Percentiles rank a stretch among this genome's conserved stretches.
Conservation (phyloP, 2,888 invertebrate genomes). For the Griposia aprilina region DNA sequence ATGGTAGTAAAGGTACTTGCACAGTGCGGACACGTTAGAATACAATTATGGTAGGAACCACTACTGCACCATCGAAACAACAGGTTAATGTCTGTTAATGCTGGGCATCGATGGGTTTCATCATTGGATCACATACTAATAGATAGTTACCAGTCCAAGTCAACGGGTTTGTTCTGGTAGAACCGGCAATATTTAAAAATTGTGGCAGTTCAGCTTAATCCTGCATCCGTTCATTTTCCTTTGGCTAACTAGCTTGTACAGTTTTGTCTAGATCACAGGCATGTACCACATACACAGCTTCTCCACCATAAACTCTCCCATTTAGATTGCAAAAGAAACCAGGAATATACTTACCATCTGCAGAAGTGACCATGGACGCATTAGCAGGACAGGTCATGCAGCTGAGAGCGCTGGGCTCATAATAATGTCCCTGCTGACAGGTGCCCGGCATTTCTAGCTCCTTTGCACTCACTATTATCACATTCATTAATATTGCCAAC, state of each 20-base stretch:
- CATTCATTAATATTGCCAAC: background rate
- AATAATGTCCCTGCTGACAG: slow-evolving; percentile 79
- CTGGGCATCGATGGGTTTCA: no score
- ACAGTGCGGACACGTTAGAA: background rate
- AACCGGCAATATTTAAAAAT: background rate
- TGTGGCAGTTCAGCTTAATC: background rate
- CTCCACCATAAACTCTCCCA: no score
- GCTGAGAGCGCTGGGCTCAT: slow-evolving; percentile 78
- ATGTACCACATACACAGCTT: no score
- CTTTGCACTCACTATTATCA: slow-evolving; percentile 43
- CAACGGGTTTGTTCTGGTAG: no score
- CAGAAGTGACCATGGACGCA: slow-evolving; percentile 78
- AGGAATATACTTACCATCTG: slow-evolving; percentile 79
- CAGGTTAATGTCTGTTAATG: background rate
- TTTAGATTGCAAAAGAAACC: background rate
- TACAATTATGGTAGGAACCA: background rate
- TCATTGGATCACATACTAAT: background rate
- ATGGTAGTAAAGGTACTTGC: background rate
- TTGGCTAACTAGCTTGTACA: background rate
- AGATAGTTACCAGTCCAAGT: no score
- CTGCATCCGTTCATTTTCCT: background rate
- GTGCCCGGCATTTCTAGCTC: slow-evolving; percentile 72
- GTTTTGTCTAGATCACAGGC: background rate
- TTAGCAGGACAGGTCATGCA: slow-evolving; percentile 82
- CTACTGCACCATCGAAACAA: background rate